These are phyloP conservation scores for Dyspetes luteomarginatus DNA, from an alignment of 2,888 invertebrate genomes.

Conservation along the genomic window DNA sequence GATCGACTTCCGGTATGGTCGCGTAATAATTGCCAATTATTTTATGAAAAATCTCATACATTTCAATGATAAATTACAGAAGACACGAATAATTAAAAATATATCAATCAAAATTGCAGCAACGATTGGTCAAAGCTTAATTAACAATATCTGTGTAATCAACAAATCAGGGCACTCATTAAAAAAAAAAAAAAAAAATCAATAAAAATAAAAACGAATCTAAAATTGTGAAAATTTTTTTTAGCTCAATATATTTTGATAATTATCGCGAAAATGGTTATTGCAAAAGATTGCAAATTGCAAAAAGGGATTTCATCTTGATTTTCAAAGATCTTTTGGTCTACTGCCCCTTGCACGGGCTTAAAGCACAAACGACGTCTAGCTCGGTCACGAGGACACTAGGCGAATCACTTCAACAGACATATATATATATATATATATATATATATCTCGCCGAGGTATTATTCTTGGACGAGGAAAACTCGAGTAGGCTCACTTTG, in stretches of 20 bases:
- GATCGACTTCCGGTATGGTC: no score
- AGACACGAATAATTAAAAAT: not conserved
- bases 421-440: not conserved
- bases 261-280: constrained; percentile 34
- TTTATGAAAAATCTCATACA: not conserved
- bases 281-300: constrained; percentile 18
- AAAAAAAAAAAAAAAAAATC: no score
- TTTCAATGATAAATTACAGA: not conserved
- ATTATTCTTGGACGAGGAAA: constrained; percentile 79
- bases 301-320: constrained; percentile 48
- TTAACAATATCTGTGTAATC: no score
- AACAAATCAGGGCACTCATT: no score
- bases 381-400: constrained; percentile 53
- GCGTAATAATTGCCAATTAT: not conserved
- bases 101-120: not conserved
- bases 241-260: not conserved
- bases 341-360: constrained; percentile 22
- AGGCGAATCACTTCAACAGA: constrained; percentile 70
- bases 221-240: no score
- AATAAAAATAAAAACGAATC: no score
- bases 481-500: constrained; percentile 78
- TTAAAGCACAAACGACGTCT: constrained; percentile 44
- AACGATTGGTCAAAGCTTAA: not conserved
- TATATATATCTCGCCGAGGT: constrained; percentile 71
- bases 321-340: constrained; percentile 37